Base-by-base conservation (phyloP, 2,113 vertebrate genomes). In the Andinoacara biseriatus region DNA sequence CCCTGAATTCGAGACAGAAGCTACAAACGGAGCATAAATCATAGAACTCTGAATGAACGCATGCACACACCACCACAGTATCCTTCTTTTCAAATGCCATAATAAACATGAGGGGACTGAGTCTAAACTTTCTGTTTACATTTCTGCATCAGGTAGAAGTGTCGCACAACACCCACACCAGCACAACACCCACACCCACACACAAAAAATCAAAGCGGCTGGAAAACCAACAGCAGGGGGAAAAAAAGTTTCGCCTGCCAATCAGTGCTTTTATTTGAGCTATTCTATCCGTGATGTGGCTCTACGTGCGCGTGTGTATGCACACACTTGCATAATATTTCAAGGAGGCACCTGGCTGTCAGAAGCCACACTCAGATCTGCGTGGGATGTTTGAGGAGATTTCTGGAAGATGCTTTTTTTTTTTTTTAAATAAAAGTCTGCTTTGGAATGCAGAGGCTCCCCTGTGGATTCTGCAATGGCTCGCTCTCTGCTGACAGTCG, bases 271-370 rank as follows among this genome's bases (percentile, higher is more conserved):
- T 59, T 81, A 13, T 86, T 43, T 69, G 60, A 86, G 61, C 31
- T 78, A 11, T 52, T 59, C 35, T n/a, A 79, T 62, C 29, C n/a
- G 5, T 58, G 84, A 58, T 58, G 80, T 56, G 76, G 8, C 15
- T 18, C 7, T 49, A 43, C 4, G 15, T n/a, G 46, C 3, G 10
- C 13, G 58, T 22, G 31, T 40, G 49, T 1, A 20, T 0, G n/a
- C 1, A 1, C 5, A 4, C 5, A 1, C 43, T 17, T 69, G 65
- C 43, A 69, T 52, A 69, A 61, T 31, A 29, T 85, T 88, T 80
- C 35, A 74, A 63, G 43, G 76, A 58, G 78, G 38, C 59, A 83
- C 79, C 76, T 83, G 65, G 35, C 83, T 90, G 89, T 89, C 89
- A 89, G 62, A 65, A 29, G 80, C 43, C 22, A 11, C 38, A 15